phyloP scores from a whole-genome alignment of 1,140 invertebrate species.

The Gryllus bimaculatus region DNA sequence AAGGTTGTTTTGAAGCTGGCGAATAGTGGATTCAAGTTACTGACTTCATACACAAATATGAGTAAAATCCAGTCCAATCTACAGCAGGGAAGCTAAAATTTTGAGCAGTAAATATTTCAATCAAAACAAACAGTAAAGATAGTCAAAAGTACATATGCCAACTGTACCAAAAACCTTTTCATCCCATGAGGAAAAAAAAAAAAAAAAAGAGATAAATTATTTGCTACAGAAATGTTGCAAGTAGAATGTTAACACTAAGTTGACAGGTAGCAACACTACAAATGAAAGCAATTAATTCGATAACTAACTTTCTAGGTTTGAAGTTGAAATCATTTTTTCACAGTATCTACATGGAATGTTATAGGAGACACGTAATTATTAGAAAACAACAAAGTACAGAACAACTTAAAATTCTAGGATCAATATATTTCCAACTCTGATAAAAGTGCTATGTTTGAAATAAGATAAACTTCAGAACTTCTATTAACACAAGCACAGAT shows the following conservation, averaged over 20 bases:
- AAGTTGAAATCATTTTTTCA: background rate
- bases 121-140: too few species aligned
- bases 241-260: background rate
- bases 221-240: background rate
- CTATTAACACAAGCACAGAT: background rate
- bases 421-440: background rate
- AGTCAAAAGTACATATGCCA: too few species aligned
- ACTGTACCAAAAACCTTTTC: too few species aligned
- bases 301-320: background rate
- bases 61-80: too few species aligned
- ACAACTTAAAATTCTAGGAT: background rate
- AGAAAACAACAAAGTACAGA: background rate
- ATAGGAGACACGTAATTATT: background rate
- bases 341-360: background rate
- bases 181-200: too few species aligned
- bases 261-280: background rate
- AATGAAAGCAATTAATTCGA: background rate
- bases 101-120: too few species aligned
- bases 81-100: too few species aligned
- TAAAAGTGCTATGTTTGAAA: background rate
- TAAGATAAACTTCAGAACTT: background rate
- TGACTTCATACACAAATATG: too few species aligned
- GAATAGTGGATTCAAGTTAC: too few species aligned
- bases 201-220: too few species aligned
- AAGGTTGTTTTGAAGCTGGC: too few species aligned